phyloP scores from a whole-genome alignment of 2,113 vertebrate species.

The Pterophyllum scalare region DNA sequence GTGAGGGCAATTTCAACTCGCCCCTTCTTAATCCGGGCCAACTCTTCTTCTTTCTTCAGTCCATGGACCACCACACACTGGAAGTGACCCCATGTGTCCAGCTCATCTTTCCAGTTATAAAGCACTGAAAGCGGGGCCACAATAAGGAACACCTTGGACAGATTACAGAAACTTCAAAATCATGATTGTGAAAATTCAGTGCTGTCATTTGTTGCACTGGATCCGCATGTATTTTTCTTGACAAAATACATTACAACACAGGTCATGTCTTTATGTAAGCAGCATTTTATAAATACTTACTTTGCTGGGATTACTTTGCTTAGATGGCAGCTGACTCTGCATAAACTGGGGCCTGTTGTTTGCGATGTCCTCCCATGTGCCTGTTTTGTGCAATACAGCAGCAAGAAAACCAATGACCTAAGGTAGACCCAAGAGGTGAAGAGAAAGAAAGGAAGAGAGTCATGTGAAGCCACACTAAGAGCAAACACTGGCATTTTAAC shows the following conservation, averaged over 20 bases:
- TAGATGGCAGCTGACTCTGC: slow-evolving; percentile 79
- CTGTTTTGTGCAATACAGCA: slow-evolving; percentile 91
- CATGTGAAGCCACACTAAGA: neutral
- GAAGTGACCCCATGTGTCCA: slow-evolving; percentile 97
- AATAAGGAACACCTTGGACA: slow-evolving; percentile 89
- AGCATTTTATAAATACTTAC: slow-evolving; percentile 70
- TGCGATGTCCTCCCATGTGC: slow-evolving; percentile 91
- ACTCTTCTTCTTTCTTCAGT: slow-evolving; percentile 87
- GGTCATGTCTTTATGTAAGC: neutral
- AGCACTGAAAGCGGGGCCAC: slow-evolving; percentile 95
- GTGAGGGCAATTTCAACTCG: slow-evolving; percentile 92
- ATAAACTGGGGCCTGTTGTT: slow-evolving; percentile 95
- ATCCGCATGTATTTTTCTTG: neutral
- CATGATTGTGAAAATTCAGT: slow-evolving; percentile 2
- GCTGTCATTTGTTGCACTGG: neutral
- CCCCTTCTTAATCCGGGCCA: slow-evolving; percentile 88
- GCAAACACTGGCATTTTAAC: neutral
- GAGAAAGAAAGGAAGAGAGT: neutral
- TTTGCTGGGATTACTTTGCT: slow-evolving; percentile 80
- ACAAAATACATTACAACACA: neutral
- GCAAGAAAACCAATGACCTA: slow-evolving; percentile 96
- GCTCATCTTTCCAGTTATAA: slow-evolving; percentile 97
- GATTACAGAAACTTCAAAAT: slow-evolving; percentile 24
- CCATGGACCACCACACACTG: slow-evolving; percentile 89
- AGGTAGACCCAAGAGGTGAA: neutral